Base-by-base conservation (phyloP, 64 coral and sea anemone species). In the Stichodactyla mertensii region DNA sequence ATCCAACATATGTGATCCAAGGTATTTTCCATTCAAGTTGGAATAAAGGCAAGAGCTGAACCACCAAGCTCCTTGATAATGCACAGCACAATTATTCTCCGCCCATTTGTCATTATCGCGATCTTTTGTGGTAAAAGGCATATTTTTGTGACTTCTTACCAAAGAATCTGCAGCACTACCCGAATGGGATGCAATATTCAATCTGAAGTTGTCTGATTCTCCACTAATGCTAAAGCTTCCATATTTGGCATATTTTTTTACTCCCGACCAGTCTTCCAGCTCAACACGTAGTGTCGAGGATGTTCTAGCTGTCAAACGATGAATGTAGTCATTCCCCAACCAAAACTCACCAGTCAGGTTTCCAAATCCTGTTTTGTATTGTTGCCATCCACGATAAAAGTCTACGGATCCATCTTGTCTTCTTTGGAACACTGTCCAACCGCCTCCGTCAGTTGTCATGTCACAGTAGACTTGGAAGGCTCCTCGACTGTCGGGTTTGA, bases 21-120 rank as follows among this genome's bases (percentile, higher is more conserved):
- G 79, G 51, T 89, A 89, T 58, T 23, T 9, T 19, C 56, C 87
- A 66, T 89, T 89, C 14, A 89, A 22, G 59, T 89, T 89, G 4
- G 78, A 89, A 16, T 51, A 6, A 26, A 31, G 24, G 54, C 78
- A 83, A 24, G 54, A 10, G 36, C 60, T 89, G 51, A 82, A 89
- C 87, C 87, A 89, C 87, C 87, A 89, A 22, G 87, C 87, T 0
- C 86, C 86, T 0, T 16, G 3, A 36, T n/a, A 4, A 4, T 18
- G 0, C 11, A 2, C 0, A 2, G 86, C 86, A 64, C 86, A 88
- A 23, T 88, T 77, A 2, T 4, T 16, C 0, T 4, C 2, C 16
- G 11, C 4, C 0, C 1, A 4, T 11, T 52, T 22, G 15, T 80
- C 86, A 80, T 88, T 80, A 80, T 88, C 77, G 23, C 86, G 70